Evolutionary conservation across 1,140 invertebrate genomes (phyloP).

Genomic region (Drosophila ficusphila): DNA sequence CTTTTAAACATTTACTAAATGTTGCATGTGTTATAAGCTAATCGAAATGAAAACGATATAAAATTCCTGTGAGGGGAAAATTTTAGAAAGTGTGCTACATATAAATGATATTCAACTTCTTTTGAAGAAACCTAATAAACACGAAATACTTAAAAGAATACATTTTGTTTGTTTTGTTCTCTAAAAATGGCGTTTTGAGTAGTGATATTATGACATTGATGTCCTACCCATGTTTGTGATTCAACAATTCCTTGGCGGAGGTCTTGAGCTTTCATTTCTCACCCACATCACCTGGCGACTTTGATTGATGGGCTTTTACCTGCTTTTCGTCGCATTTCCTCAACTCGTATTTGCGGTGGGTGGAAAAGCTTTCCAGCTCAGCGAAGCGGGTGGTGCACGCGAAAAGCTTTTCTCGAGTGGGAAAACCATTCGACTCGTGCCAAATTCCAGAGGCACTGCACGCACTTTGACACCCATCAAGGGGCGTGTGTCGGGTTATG

Average conservation of each 20-base stretch:
- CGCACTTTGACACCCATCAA: conserved; percentile 63
- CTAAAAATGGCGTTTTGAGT: too few species aligned
- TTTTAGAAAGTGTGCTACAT: conserved; percentile 10
- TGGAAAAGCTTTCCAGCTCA: conserved; percentile 15
- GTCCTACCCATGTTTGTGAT: neutral
- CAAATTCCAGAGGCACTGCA: conserved; percentile 47
- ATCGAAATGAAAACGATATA: conserved; percentile 4
- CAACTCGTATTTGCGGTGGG: neutral
- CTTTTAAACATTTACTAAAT: conserved; percentile 25
- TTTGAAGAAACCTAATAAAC: conserved; percentile 39
- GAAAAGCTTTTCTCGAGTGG: conserved; percentile 16
- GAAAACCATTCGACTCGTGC: conserved; percentile 2
- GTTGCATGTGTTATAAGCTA: conserved; percentile 26
- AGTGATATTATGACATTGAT: neutral
- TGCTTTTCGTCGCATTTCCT: neutral
- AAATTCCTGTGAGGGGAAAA: neutral
- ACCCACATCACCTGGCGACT: neutral
- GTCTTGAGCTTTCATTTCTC: conserved; percentile 12
- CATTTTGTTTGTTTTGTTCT: neutral
- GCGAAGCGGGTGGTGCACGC: neutral
- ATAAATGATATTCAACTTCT: conserved; percentile 24
- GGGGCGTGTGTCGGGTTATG: conserved; percentile 10
- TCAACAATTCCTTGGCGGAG: neutral
- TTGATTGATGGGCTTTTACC: conserved; percentile 36
- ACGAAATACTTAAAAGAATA: neutral